Percentiles rank a stretch among this genome's conserved stretches.
Conservation (phyloP, 1,140 invertebrate species). For the Drosophila sulfurigaster region DNA sequence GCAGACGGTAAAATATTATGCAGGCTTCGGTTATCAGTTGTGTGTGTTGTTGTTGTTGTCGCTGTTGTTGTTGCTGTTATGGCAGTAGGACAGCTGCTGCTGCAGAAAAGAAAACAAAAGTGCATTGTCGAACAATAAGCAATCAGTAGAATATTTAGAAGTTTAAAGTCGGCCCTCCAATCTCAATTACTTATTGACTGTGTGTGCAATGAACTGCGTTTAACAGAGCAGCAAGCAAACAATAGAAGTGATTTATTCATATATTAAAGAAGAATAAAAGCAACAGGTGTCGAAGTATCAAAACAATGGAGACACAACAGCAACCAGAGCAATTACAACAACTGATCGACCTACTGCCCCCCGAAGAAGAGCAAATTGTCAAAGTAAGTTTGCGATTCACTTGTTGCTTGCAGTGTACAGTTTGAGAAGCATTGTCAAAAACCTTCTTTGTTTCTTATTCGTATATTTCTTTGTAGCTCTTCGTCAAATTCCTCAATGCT, state of each 20-base stretch:
- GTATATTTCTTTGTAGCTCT: slow-evolving; percentile 26
- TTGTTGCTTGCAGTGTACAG: slow-evolving; percentile 9
- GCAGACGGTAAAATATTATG: slow-evolving; percentile 55
- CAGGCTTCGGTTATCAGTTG: slow-evolving; percentile 58
- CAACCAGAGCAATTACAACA: slow-evolving; percentile 36
- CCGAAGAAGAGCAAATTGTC: slow-evolving; percentile 43
- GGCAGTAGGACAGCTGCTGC: slow-evolving; percentile 35
- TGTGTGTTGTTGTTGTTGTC: slow-evolving; percentile 26
- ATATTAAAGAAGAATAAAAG: neutral
- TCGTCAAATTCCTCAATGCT: slow-evolving; percentile 52
- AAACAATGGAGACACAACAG: slow-evolving; percentile 8
- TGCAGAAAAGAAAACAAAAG: slow-evolving; percentile 46
- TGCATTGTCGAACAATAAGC: slow-evolving; percentile 36
- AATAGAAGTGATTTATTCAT: neutral
- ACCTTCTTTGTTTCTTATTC: slow-evolving; percentile 15
- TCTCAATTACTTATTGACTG: neutral
- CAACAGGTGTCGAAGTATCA: slow-evolving; percentile 36
- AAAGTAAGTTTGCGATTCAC: slow-evolving; percentile 35
- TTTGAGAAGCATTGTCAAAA: neutral
- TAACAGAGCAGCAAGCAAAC: neutral
- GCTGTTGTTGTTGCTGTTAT: slow-evolving; percentile 22
- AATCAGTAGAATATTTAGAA: slow-evolving; percentile 41
- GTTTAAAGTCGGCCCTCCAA: slow-evolving; percentile 10
- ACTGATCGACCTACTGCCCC: slow-evolving; percentile 51
- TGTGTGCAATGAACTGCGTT: slow-evolving; percentile 34